Evolutionary conservation across 2,797 vertebrate species (phyloP).

Genomic region (Galaxias olidus): DNA sequence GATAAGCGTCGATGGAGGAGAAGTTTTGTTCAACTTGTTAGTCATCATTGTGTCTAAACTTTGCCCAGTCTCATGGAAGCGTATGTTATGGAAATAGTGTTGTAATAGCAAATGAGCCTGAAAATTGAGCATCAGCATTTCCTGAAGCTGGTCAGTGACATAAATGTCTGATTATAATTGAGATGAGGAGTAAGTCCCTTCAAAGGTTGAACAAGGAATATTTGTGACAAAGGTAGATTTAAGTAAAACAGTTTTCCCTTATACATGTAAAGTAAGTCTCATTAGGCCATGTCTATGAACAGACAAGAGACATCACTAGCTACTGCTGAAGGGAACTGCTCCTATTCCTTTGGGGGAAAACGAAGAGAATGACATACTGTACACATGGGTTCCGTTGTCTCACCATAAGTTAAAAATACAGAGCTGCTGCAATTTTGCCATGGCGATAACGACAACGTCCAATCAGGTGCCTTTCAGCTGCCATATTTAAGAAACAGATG

Average conservation of each 20-base stretch:
- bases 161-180: background rate
- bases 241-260: background rate
- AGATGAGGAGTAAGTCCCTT: background rate
- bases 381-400: constrained; percentile 33
- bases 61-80: background rate
- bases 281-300: constrained; percentile 19
- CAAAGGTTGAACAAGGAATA: background rate
- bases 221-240: background rate
- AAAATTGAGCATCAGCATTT: background rate
- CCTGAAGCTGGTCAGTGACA: background rate
- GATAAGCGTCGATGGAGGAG: background rate
- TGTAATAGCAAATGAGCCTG: no score
- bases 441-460: constrained; percentile 43
- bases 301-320: constrained; percentile 1
- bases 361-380: constrained; percentile 51
- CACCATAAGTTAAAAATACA: constrained; percentile 53
- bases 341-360: constrained; percentile 23
- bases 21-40: background rate
- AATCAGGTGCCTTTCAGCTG: constrained; percentile 50
- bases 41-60: background rate
- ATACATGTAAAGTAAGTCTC: constrained; percentile 4
- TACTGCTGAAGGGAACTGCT: constrained; percentile 22
- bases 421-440: constrained; percentile 39
- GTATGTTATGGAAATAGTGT: no score
- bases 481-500: constrained; percentile 50